Evolutionary conservation across 2,113 vertebrate genomes (phyloP).

Genomic region (Aptenodytes forsteri): DNA sequence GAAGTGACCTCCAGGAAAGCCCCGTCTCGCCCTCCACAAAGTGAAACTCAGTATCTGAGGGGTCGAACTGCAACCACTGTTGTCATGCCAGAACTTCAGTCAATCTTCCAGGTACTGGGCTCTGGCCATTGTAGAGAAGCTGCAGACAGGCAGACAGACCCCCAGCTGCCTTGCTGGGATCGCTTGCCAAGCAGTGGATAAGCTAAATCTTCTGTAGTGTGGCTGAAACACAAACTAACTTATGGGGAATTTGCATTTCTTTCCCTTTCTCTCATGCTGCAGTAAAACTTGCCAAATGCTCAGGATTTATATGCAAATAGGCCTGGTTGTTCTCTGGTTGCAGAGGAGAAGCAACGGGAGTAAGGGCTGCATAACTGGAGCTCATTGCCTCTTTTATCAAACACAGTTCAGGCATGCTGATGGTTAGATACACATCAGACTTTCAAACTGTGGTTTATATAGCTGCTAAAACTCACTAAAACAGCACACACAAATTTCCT

Average conservation of each 20-base stretch:
- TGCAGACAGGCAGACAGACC: neutral
- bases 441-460: constrained; percentile 44
- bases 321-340: neutral
- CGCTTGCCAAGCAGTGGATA: neutral
- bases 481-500: constrained; percentile 49
- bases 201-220: neutral
- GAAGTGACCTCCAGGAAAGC: neutral
- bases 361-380: neutral
- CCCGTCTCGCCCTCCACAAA: neutral
- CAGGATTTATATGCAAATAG: neutral
- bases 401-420: constrained; percentile 24
- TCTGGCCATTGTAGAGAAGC: neutral
- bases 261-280: neutral
- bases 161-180: neutral
- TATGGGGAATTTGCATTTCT: neutral
- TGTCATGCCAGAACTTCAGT: neutral
- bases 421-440: constrained; percentile 42
- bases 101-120: neutral
- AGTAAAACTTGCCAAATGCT: neutral
- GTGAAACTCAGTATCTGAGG: neutral
- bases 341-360: neutral
- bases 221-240: neutral
- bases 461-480: constrained; percentile 51
- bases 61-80: neutral
- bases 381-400: constrained; percentile 28